Evolutionary conservation across 2,888 invertebrate genomes (phyloP), one percentile per base, ranked within the genome.

Genomic region (Apodemia hepburni): DNA sequence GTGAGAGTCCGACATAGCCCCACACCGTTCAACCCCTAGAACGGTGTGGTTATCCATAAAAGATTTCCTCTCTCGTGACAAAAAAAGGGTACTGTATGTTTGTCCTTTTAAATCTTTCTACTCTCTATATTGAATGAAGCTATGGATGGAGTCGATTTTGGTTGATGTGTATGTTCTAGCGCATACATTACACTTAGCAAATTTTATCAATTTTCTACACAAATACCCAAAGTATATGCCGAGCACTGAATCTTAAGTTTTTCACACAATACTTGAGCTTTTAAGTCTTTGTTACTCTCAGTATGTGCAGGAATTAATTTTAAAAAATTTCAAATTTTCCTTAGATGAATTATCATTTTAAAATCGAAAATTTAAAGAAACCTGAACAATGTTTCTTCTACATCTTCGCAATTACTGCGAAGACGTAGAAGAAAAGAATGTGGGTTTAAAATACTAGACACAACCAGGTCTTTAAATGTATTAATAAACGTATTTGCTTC

Each of bases 381-480:
- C 7, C 17, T 5, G 17, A 18, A 8, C 1, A 49, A 17, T 49
- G 47, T 18, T 17, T 49, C 47, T 3, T 17, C 18, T 8, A 49
- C 17, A 17, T 49, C 47, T 17, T 47, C 47, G 17, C 17, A 17
- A 17, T 8, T 8, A 47, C n/a, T 47, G n/a, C 17, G 17, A 49
- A 9, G 8, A 3, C 17, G 17, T n/a, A n/a, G n/a, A n/a, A n/a
- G n/a, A n/a, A n/a, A n/a, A 8, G 18, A 49, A 17, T n/a, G 18
- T 17, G 7, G 49, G 18, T 17, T 18, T 8, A 18, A 49, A 8
- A 49, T 49, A 17, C 18, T 49, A 11, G 49, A 49, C 8, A 49
- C 18, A n/a, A 61, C 17, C 3, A 62, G 42, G 15, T 58, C 22
- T 58, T 62, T 62, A 15, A 62, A 58, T 12, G 58, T 42, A 58